Conservation (phyloP, 2,113 vertebrate genomes). For the Pluvialis apricaria region DNA sequence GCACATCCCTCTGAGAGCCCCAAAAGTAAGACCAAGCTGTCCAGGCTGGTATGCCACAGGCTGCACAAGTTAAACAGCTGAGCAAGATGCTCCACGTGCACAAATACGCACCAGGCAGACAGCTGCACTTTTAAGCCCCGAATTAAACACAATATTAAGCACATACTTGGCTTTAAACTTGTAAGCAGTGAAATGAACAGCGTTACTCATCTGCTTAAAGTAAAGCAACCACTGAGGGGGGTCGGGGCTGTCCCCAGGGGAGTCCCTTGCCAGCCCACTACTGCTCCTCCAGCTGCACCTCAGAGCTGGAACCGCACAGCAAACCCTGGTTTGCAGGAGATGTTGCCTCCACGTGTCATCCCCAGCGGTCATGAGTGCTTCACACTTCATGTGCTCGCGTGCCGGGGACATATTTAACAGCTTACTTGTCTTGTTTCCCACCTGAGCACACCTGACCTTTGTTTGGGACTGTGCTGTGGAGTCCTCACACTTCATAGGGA, state of each 20-base stretch:
- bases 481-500: not conserved
- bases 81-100: not conserved
- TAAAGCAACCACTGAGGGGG: not conserved
- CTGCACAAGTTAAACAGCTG: not conserved
- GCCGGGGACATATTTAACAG: not conserved
- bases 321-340: not conserved
- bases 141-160: not conserved
- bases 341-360: fast-evolving
- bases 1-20: not conserved
- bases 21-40: not conserved
- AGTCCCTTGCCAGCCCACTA: fast-evolving
- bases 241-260: fast-evolving
- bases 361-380: not conserved
- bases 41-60: not conserved
- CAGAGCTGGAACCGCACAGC: fast-evolving
- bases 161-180: not conserved
- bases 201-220: not conserved
- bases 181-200: not conserved
- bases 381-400: fast-evolving
- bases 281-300: not conserved
- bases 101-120: not conserved
- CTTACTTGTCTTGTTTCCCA: not conserved
- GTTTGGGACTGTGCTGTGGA: not conserved
- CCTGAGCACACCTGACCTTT: fast-evolving
- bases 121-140: not conserved